Percentiles rank a stretch among this genome's conserved stretches.
These are phyloP conservation scores for Ctenosaura bakeri DNA, from an alignment of 2,797 vertebrate genomes.

Conservation along the genomic window DNA sequence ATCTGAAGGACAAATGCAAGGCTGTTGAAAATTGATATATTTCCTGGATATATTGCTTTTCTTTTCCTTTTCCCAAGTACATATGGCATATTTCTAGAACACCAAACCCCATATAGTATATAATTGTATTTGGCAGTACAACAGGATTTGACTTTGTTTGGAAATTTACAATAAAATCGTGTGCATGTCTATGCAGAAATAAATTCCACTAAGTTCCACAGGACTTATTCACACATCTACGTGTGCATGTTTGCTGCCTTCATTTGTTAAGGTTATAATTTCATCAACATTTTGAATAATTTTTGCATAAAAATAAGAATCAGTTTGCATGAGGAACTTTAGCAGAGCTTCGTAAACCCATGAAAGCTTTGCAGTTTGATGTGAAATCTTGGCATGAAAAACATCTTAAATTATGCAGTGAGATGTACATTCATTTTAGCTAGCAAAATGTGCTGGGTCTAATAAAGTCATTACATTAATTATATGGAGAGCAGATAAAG, in stretches of 20 bases:
- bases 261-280: conserved; percentile 5
- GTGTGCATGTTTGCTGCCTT: neutral
- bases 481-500: neutral
- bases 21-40: neutral
- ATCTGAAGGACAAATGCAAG: no score
- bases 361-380: neutral
- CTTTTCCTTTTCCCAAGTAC: no score
- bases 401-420: neutral
- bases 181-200: neutral
- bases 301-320: neutral
- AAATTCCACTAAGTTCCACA: neutral
- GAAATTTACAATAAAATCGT: neutral
- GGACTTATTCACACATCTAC: neutral
- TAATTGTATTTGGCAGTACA: neutral
- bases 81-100: no score
- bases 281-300: neutral
- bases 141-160: neutral
- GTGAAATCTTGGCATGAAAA: conserved; percentile 3
- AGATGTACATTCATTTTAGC: neutral
- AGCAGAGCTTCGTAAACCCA: neutral
- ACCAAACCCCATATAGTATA: neutral
- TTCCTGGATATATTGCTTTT: no score
- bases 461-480: neutral
- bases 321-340: neutral
- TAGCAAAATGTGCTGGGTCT: neutral